Percentiles rank a stretch among this genome's conserved stretches.
phyloP scores from a whole-genome alignment of 2,113 vertebrate genomes.

The Enhydra lutris region DNA sequence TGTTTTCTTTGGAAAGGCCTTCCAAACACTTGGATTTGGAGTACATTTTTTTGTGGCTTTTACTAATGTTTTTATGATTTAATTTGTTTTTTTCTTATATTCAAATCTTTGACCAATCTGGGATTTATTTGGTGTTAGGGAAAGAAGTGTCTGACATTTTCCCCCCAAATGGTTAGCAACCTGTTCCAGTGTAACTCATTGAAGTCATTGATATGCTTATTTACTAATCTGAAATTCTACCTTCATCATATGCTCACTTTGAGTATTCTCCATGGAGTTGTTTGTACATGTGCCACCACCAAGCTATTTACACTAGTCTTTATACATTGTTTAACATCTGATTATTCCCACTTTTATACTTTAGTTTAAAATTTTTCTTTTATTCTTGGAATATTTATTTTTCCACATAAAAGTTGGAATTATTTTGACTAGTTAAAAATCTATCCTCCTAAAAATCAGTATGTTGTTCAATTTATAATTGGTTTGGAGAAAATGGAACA shows the following conservation, averaged over 20 bases:
- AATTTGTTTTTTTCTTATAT: background rate
- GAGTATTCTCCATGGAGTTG: background rate
- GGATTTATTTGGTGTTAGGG: background rate
- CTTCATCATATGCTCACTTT: background rate
- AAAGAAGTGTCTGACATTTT: background rate
- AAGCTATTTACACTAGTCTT: background rate
- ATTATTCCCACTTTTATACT: background rate
- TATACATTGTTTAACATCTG: background rate
- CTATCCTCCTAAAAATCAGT: background rate
- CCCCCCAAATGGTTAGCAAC: background rate
- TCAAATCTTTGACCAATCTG: background rate
- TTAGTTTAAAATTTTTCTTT: background rate
- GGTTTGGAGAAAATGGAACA: background rate
- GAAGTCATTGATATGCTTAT: background rate
- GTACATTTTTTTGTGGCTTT: background rate
- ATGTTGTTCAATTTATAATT: background rate
- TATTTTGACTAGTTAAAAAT: background rate
- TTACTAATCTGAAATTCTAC: background rate
- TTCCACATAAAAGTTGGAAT: background rate
- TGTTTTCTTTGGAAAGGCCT: background rate
- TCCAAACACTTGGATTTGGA: background rate
- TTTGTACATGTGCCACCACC: background rate
- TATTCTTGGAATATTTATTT: background rate
- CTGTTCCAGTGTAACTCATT: background rate
- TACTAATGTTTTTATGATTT: background rate